Evolutionary conservation across 2,888 invertebrate genomes (phyloP), one percentile per base, ranked within the genome.

Genomic region (Lymantria dispar): DNA sequence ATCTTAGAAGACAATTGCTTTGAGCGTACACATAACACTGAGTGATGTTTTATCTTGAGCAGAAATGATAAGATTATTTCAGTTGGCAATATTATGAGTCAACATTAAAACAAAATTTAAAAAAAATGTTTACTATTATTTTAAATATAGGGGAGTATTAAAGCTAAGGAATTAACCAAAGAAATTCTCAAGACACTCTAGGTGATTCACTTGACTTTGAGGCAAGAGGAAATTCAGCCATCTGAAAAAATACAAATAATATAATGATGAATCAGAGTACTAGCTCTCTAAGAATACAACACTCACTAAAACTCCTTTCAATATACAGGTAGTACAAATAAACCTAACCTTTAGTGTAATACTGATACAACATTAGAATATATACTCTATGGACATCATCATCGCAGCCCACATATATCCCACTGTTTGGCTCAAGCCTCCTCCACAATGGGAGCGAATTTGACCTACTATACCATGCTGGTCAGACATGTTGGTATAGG

Each of bases 61-160:
- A 88, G 81, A 84, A 85, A 76, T 81, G 87, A 90, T 89, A 88
- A 87, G 83, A 81, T 77, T 79, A 74, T 64, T 70, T 81, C 72
- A 76, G 69, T 74, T 76, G 72, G 70, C 74, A 77, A 77, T 76
- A 74, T 48, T 67, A 54, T 60, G 51, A 62, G 63, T 62, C 68
- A 69, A 75, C 70, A 77, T 78, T 56, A 43, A 55, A 51, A 52
- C 22, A 46, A 60, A 65, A 63, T 53, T 59, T 40, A n/a, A 43
- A 47, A 54, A 44, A 52, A 55, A 47, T 49, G 51, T 54, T 52
- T 58, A 60, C 40, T 52, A 56, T 56, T 49, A 51, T 47, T 54
- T 54, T 49, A 53, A 58, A 47, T 58, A 48, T 60, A 57, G 52
- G 52, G n/a, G 59, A 52, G 57, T 22, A 62, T 58, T 63, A 58